These are phyloP conservation scores for Nematolebias whitei DNA, from an alignment of 2,113 vertebrate genomes.

Conservation along the genomic window DNA sequence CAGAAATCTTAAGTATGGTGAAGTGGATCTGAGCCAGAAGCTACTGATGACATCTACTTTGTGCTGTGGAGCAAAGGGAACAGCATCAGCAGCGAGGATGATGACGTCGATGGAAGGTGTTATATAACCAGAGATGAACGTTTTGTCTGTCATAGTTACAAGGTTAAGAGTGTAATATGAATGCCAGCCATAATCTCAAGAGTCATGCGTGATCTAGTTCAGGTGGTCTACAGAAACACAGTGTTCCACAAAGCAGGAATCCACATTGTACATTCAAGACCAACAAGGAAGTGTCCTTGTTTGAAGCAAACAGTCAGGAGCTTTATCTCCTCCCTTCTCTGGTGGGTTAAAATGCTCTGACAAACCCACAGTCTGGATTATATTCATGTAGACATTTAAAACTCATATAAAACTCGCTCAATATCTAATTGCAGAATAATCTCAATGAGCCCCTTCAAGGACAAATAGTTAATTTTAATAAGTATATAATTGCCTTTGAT, in stretches of 20 bases:
- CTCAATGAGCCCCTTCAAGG: too few species aligned
- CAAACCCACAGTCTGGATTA: background rate
- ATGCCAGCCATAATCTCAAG: slow-evolving; percentile 70
- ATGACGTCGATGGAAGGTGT: slow-evolving; percentile 69
- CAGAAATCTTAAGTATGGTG: slow-evolving; percentile 58
- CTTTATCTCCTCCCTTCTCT: slow-evolving; percentile 7
- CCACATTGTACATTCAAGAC: background rate
- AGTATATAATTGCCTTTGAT: too few species aligned
- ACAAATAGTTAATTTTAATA: too few species aligned
- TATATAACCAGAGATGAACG: slow-evolving; percentile 80
- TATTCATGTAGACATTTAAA: too few species aligned
- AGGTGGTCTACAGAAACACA: slow-evolving; percentile 26
- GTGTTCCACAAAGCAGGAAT: slow-evolving; percentile 23
- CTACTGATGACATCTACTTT: slow-evolving; percentile 56
- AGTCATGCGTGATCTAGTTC: slow-evolving; percentile 74
- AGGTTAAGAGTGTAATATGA: slow-evolving; percentile 75
- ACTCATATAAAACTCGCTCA: background rate
- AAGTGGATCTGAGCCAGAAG: slow-evolving; percentile 47
- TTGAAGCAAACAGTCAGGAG: slow-evolving; percentile 18
- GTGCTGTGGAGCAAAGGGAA: slow-evolving; percentile 64
- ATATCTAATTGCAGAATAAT: background rate
- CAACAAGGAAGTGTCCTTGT: background rate
- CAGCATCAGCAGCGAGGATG: slow-evolving; percentile 57
- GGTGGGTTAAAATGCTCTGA: background rate
- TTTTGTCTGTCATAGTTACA: slow-evolving; percentile 76